phyloP scores from a whole-genome alignment of 2,113 vertebrate species.

The Microcebus murinus region DNA sequence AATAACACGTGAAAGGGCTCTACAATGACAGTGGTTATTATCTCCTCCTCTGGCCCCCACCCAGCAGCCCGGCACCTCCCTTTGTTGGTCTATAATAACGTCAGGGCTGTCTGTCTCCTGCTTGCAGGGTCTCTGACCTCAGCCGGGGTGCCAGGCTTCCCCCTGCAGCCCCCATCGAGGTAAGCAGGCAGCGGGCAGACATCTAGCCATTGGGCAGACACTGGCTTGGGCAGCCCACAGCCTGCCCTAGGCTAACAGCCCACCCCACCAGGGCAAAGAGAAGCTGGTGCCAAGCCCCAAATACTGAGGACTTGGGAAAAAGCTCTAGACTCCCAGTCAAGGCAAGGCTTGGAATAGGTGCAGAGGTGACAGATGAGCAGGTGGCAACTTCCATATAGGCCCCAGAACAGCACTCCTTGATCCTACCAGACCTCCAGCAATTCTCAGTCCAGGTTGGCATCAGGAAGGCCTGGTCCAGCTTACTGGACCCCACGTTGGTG shows the following conservation, averaged over 20 bases:
- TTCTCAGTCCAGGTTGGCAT: neutral
- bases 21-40: conserved; percentile 51
- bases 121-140: neutral
- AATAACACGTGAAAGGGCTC: conserved; percentile 44
- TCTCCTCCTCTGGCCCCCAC: neutral
- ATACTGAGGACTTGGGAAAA: conserved; percentile 11
- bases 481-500: neutral
- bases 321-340: neutral
- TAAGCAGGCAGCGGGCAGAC: neutral
- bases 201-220: neutral
- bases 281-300: conserved; percentile 23
- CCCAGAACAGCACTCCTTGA: neutral
- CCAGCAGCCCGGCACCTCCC: conserved; percentile 28
- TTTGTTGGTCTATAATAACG: conserved; percentile 53
- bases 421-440: neutral
- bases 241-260: neutral
- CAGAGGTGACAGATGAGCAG: neutral
- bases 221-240: neutral
- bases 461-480: neutral
- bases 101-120: conserved; percentile 22
- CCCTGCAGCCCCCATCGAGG: neutral
- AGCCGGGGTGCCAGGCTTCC: neutral
- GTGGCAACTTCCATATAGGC: neutral
- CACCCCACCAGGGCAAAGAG: conserved; percentile 12
- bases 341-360: neutral